Evolutionary conservation across 2,888 invertebrate genomes (phyloP), one percentile per base, ranked within the genome.

Genomic region (Heteromyza rotundicornis): DNA sequence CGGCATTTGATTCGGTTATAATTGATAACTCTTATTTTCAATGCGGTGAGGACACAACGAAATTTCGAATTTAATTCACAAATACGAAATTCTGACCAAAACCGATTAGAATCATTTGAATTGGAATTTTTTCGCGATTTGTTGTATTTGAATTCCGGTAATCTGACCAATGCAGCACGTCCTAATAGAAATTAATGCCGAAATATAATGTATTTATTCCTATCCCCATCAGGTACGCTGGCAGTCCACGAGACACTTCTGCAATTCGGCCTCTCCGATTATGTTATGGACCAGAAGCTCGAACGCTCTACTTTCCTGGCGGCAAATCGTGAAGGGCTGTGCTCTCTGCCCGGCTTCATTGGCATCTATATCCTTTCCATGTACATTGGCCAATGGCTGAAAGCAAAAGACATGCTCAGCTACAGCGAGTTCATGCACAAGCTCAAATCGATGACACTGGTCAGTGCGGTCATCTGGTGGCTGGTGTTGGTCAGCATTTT

Each of bases 311-410:
- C 85, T 59, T 66, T 96, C 3, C 84, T 88, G 50, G 85, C 87
- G 57, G 94, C 96, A 0, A 99, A 99, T 82, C 88, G 94, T 61
- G 98, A 99, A 84, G 98, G 98, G 0, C 83, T 98, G 40, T 87
- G 89, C 20, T 96, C 98, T 0, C 85, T 90, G 36, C 84, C 92
- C 0, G 98, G 98, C 1, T 98, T 94, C 80, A 84, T 95, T 0
- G 88, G 92, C 0, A 83, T 98, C 3, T 96, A 95, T 82, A 85
- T 96, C 61, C 86, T 90, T 66, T 90, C 92, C 23, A 88, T 90
- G 58, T 86, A 87, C 70, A 77, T 91, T 52, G 73, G 78, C 57
- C 90, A 90, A 44, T 77, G 87, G 57, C 77, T 90, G 27, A 80
- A 80, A 24, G 66, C 64, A 12, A 62, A 64, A 27, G 77, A 78